phyloP scores from a whole-genome alignment of 2,113 vertebrate species.

The Planiliza haematocheilus region DNA sequence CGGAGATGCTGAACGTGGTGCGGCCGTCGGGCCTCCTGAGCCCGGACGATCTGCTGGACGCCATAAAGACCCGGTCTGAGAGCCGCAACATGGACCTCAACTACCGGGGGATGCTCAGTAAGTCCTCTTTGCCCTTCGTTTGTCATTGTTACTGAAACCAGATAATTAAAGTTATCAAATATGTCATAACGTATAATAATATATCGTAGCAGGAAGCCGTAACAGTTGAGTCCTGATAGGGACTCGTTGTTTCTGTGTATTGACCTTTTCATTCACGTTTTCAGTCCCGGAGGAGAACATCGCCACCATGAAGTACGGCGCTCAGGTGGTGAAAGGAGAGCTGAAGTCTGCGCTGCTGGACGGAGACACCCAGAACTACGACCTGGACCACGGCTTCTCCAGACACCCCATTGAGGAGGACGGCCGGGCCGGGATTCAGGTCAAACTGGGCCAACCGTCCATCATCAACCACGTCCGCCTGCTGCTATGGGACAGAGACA shows the following conservation, averaged over 20 bases:
- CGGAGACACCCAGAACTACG: slow-evolving; percentile 98
- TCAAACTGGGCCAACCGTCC: slow-evolving; percentile 94
- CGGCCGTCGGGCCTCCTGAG: slow-evolving; percentile 92
- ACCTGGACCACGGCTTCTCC: slow-evolving; percentile 98
- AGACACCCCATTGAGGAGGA: slow-evolving; percentile 97
- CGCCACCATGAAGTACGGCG: slow-evolving; percentile 97
- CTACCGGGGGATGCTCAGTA: slow-evolving; percentile 97
- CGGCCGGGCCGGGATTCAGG: slow-evolving; percentile 92
- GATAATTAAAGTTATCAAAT: too few species aligned
- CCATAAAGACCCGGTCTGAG: slow-evolving; percentile 96
- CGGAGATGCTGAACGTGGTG: slow-evolving; percentile 95
- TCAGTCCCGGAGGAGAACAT: slow-evolving; percentile 98
- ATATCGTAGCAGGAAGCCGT: too few species aligned
- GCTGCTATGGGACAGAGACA: slow-evolving; percentile 96
- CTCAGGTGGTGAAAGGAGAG: slow-evolving; percentile 97
- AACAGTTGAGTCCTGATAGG: too few species aligned
- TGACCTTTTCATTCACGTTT: neutral
- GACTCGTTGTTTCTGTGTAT: too few species aligned
- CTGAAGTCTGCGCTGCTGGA: slow-evolving; percentile 96
- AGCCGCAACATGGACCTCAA: slow-evolving; percentile 99
- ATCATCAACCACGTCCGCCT: slow-evolving; percentile 97
- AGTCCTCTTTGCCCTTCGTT: slow-evolving; percentile 60
- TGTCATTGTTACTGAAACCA: neutral
- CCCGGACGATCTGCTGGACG: slow-evolving; percentile 95
- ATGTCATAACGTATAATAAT: too few species aligned